These are phyloP conservation scores for Pomatorhinus ruficollis DNA, from an alignment of 2,113 vertebrate genomes.

Conservation along the genomic window DNA sequence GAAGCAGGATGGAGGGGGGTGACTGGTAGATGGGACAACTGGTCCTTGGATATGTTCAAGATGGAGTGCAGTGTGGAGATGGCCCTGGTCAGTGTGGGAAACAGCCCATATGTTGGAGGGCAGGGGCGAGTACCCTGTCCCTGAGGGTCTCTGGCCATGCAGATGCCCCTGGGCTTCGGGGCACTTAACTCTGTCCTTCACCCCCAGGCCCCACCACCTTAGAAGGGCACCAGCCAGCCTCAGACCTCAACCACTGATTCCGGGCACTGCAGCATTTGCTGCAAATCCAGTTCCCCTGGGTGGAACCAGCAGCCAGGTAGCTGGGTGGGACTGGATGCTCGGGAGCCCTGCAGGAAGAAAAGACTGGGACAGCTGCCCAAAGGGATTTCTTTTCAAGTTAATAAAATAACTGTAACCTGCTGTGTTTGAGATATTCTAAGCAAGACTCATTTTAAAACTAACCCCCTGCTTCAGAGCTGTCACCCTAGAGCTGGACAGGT, in stretches of 20 bases:
- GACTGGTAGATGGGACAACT: background rate
- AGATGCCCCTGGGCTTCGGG: background rate
- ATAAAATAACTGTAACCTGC: background rate
- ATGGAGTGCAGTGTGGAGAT: background rate
- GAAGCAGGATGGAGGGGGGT: background rate
- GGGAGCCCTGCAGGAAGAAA: fast-evolving
- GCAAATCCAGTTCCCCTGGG: background rate
- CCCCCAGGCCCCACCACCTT: background rate
- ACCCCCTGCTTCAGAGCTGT: fast-evolving
- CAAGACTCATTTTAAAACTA: background rate
- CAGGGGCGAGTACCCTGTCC: background rate
- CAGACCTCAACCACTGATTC: background rate
- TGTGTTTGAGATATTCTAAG: background rate
- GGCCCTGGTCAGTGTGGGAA: background rate
- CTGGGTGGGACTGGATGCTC: background rate
- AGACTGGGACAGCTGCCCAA: background rate
- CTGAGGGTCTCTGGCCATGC: background rate
- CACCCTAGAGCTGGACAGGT: background rate
- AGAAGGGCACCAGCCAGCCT: background rate
- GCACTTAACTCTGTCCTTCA: fast-evolving
- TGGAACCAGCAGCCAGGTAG: background rate
- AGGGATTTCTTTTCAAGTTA: background rate
- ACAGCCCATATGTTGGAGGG: background rate
- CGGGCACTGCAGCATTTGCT: background rate
- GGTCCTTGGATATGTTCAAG: background rate